These are phyloP conservation scores for Lethenteron reissneri DNA, from an alignment of 2,113 vertebrate species.

Conservation along the genomic window DNA sequence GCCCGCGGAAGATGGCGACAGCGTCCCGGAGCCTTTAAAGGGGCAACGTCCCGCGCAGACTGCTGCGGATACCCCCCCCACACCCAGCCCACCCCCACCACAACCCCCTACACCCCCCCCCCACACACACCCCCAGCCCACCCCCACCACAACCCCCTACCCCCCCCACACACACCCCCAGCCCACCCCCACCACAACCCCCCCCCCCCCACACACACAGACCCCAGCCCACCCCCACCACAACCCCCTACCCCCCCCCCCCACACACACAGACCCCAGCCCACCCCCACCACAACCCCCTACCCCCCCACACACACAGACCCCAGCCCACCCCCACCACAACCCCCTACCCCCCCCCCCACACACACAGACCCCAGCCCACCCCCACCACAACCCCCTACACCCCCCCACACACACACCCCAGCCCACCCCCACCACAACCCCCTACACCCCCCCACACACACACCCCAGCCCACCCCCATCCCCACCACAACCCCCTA, in stretches of 20 bases:
- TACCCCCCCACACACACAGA: too few relatives aligned
- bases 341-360: too few relatives aligned
- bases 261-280: too few relatives aligned
- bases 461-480: too few relatives aligned
- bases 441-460: too few relatives aligned
- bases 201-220: neutral
- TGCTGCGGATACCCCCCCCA: constrained; percentile 6
- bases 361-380: too few relatives aligned
- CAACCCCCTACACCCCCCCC: neutral
- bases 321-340: too few relatives aligned
- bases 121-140: neutral
- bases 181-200: neutral
- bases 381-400: too few relatives aligned
- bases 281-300: too few relatives aligned
- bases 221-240: neutral
- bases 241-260: neutral
- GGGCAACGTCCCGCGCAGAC: neutral
- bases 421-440: too few relatives aligned
- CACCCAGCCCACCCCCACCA: constrained; percentile 10
- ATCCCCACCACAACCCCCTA: too few relatives aligned
- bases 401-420: too few relatives aligned
- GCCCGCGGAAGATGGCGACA: neutral
- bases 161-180: neutral
- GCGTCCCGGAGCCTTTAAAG: neutral
- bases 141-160: neutral